Base-by-base conservation (phyloP, 2,113 vertebrate species). In the Redunca redunca region DNA sequence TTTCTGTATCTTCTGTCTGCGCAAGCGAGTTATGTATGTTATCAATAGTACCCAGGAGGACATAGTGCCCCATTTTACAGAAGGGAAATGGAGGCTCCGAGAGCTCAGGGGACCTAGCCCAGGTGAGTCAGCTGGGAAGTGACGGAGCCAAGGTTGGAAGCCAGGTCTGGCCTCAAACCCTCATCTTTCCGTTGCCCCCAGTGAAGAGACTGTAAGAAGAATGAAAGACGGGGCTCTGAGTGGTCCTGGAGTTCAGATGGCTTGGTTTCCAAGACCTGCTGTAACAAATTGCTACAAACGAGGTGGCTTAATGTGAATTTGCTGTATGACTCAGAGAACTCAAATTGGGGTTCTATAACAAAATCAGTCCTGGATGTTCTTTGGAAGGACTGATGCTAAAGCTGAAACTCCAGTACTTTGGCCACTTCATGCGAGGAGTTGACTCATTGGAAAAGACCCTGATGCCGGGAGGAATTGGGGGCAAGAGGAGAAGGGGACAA, bases 191-290 rank as follows among this genome's bases (percentile, higher is more conserved):
- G 0, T 30, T 3, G 33, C 16, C 1, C 21, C 53, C 19, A 6
- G 26, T 10, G 13, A 3, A 55, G 50, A 64, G n/a, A 17, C 11
- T 14, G 0, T 43, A 3, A 52, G 7, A 50, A 25, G 46, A n/a
- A 1, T 0, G 0, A 28, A 3, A 13, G n/a, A 57, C 15, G 3
- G 21, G 21, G 15, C 9, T 83, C 23, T 40, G 6, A 9, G 2
- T 40, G 40, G 40, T 52, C 36, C 60, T 57, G 48, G 94, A 91
- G 30, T 7, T 36, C 3, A 1, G 2, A 50, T 17, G 48, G n/a
- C 17, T 17, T 11, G 0, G 13, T 48, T 74, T 60, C 43, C n/a
- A 40, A 46, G 74, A 28, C 36, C 71, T 25, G 40, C 74, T 1
- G 23, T 15, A 3, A 48, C 40, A 21, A 3, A 53, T 46, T 2